Conservation (phyloP, 2,888 invertebrate genomes). For the Perdita meconis region DNA sequence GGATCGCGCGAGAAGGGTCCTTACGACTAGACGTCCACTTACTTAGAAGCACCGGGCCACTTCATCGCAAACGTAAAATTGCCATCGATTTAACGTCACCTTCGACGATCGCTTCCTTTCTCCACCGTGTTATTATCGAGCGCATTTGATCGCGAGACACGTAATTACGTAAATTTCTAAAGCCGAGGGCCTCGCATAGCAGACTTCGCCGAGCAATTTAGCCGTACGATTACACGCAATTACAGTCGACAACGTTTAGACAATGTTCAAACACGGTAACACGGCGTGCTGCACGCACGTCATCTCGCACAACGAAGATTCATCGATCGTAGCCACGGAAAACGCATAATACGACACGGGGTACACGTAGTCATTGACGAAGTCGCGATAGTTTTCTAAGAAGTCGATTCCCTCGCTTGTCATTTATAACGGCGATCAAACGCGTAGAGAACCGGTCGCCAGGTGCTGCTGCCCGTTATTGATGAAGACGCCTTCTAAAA, state of each 20-base stretch:
- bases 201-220: slow-evolving; percentile 2
- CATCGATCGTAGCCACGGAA: slow-evolving; percentile 11
- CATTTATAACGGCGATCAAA: slow-evolving; percentile 67
- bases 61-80: slow-evolving; percentile 30
- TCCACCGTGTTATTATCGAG: slow-evolving; percentile 1
- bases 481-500: slow-evolving; percentile 69
- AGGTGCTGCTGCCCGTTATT: slow-evolving; percentile 63
- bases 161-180: slow-evolving; percentile 17
- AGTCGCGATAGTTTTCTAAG: slow-evolving; percentile 63
- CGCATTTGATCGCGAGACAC: neutral
- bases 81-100: slow-evolving; percentile 33
- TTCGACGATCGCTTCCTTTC: slow-evolving; percentile 13
- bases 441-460: slow-evolving; percentile 64
- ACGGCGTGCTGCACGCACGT: neutral
- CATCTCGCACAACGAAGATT: slow-evolving; percentile 27
- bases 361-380: slow-evolving; percentile 21
- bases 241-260: neutral
- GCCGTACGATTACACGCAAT: neutral
- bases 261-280: neutral
- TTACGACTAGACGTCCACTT: slow-evolving; percentile 31
- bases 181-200: neutral
- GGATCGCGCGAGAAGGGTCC: slow-evolving; percentile 21
- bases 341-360: slow-evolving; percentile 29
- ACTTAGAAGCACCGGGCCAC: slow-evolving; percentile 3
- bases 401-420: slow-evolving; percentile 58